Evolutionary conservation across 2,113 vertebrate species (phyloP), one percentile per base, ranked within the genome.

Genomic region (Catharus minimus): DNA sequence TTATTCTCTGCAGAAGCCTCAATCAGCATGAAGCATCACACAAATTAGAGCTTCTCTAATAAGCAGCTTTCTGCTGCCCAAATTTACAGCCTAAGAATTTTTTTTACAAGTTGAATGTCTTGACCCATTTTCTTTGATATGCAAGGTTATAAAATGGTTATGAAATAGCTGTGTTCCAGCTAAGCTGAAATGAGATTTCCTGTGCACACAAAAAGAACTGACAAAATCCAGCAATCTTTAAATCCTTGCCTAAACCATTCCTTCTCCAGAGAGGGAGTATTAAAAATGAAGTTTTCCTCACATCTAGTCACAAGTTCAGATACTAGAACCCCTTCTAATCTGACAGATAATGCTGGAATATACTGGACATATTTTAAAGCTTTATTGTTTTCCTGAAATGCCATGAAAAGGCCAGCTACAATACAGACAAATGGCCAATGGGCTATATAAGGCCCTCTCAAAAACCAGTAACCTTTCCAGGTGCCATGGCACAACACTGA

Each of bases 121-220:
- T 92, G 93, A 89, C 90, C 92, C 66, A 87, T 88, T 94, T 95
- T 47, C 86, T 94, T 94, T 95, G 77, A 90, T 84, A 88, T 92
- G 74, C 58, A 92, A n/a, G 44, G 62, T 85, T 88, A 89, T 89
- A 61, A 94, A 88, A 82, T 43, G 20, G 43, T 95, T 94, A 90
- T 38, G 74, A 93, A 95, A 93, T 41, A 93, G 67, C 47, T 76
- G 46, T 66, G 67, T 82, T 87, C 74, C 90, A 93, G 74, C 90
- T 82, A 86, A 36, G 82, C 82, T 84, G 82, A 74, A 86, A 88
- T 47, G 58, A 93, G 83, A 83, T 88, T 92, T 89, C 71, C 62
- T 72, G 30, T 36, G 47, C 41, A 76, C 67, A 66, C 22, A 76
- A 73, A 84, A 90, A 83, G 69, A 88, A 56, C 9, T 49, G 55